These are phyloP conservation scores for Hydropsyche betteni DNA, from an alignment of 2,888 invertebrate species.

Conservation along the genomic window DNA sequence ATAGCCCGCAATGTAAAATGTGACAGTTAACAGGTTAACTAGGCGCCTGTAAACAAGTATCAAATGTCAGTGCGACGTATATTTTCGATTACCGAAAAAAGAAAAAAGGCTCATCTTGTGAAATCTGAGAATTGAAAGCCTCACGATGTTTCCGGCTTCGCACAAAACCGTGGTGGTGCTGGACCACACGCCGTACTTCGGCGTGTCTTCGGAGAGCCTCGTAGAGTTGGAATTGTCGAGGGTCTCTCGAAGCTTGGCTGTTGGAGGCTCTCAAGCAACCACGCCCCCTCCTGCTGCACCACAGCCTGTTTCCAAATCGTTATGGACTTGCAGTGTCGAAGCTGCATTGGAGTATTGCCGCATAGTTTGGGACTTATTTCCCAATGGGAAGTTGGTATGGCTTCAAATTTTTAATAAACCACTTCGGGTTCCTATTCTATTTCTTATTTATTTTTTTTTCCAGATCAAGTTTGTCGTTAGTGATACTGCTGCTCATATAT, in stretches of 20 bases:
- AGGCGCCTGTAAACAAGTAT: too few relatives aligned
- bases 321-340: slow-evolving; percentile 98
- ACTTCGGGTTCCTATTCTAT: not conserved
- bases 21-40: too few relatives aligned
- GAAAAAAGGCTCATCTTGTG: not conserved
- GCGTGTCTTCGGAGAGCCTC: slow-evolving; percentile 81
- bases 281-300: too few relatives aligned
- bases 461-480: slow-evolving; percentile 87
- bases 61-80: too few relatives aligned
- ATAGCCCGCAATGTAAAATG: too few relatives aligned
- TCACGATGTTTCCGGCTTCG: slow-evolving; percentile 73
- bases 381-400: slow-evolving; percentile 82
- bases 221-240: slow-evolving; percentile 85
- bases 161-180: slow-evolving; percentile 97
- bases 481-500: slow-evolving; percentile 83
- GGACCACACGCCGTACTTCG: slow-evolving; percentile 93
- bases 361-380: slow-evolving; percentile 97
- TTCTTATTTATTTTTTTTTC: slow-evolving; percentile 55
- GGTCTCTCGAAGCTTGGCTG: slow-evolving; percentile 80
- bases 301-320: slow-evolving; percentile 80
- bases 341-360: slow-evolving; percentile 95
- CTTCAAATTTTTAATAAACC: too few relatives aligned
- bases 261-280: slow-evolving; percentile 54
- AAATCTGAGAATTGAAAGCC: not conserved
- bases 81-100: too few relatives aligned